Evolutionary conservation across 2,888 invertebrate species (phyloP).

Genomic region (Dusona sp.): DNA sequence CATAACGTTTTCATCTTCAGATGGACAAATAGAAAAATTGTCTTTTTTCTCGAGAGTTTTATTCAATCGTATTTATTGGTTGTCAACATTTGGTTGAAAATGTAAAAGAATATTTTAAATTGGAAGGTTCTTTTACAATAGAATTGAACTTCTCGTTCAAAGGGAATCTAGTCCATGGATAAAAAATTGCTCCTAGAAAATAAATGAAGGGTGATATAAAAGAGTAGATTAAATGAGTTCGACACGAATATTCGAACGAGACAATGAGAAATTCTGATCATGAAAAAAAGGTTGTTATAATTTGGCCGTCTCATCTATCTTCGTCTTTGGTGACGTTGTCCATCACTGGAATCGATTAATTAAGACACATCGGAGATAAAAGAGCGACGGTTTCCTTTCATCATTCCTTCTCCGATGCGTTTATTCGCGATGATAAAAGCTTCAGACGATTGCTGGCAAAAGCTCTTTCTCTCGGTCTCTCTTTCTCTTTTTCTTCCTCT

Average conservation of each 20-base stretch:
- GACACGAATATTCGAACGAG: conserved; percentile 7
- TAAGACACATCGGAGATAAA: conserved; percentile 56
- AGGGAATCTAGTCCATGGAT: background rate
- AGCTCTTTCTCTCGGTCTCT: background rate
- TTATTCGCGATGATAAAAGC: conserved; percentile 31
- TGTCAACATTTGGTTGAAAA: background rate
- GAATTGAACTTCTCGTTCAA: background rate
- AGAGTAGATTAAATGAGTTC: background rate
- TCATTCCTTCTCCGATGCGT: background rate
- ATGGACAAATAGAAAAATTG: too few species aligned
- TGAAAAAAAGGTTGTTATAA: conserved; percentile 23
- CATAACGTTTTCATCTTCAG: too few species aligned
- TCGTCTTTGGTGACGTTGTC: conserved; percentile 14
- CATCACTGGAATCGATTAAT: conserved; percentile 61
- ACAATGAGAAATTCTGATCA: background rate
- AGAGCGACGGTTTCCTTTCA: conserved; percentile 10
- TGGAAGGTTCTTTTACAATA: background rate
- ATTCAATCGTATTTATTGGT: too few species aligned
- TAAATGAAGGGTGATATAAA: background rate
- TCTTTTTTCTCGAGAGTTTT: too few species aligned
- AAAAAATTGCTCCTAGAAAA: background rate
- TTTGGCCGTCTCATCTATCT: conserved; percentile 40
- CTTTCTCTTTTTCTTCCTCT: background rate
- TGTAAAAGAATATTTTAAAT: background rate
- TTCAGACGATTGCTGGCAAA: conserved; percentile 39